Conservation (phyloP, 2,113 vertebrate genomes). For the Melanostigma gelatinosum region DNA sequence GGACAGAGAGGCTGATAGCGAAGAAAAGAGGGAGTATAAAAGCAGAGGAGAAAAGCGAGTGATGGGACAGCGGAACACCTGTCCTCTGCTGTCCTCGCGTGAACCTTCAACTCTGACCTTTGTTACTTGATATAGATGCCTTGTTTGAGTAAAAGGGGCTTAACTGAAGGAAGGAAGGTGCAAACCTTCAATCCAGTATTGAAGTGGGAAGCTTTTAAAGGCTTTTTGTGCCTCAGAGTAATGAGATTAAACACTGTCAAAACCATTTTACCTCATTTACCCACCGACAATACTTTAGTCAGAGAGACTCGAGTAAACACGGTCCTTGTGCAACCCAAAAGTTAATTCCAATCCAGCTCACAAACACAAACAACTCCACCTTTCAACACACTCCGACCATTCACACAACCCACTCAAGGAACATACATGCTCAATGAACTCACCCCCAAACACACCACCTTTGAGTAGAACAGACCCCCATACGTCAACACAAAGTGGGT, state of each 20-base stretch:
- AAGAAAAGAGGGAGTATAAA: conserved; percentile 50
- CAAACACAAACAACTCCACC: conserved; percentile 71
- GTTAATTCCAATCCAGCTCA: conserved; percentile 59
- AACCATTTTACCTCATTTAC: conserved; percentile 25
- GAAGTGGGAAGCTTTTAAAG: conserved; percentile 2
- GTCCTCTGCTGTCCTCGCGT: conserved; percentile 58
- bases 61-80: conserved; percentile 56
- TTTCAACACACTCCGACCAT: conserved; percentile 66
- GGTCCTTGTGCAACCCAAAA: conserved; percentile 49
- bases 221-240: conserved; percentile 11
- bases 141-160: conserved; percentile 44
- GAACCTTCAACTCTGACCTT: conserved; percentile 70
- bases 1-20: conserved; percentile 45
- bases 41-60: conserved; percentile 38
- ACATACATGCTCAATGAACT: conserved; percentile 48
- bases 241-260: conserved; percentile 33
- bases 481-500: conserved; percentile 62
- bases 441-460: conserved; percentile 63
- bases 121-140: conserved; percentile 39
- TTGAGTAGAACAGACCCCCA: conserved; percentile 66
- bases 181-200: conserved; percentile 15
- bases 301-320: conserved; percentile 56
- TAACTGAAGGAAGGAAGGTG: conserved; percentile 10
- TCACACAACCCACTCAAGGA: conserved; percentile 53
- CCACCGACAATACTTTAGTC: conserved; percentile 36